phyloP scores from a whole-genome alignment of 2,113 vertebrate genomes.

The Sturnira hondurensis region DNA sequence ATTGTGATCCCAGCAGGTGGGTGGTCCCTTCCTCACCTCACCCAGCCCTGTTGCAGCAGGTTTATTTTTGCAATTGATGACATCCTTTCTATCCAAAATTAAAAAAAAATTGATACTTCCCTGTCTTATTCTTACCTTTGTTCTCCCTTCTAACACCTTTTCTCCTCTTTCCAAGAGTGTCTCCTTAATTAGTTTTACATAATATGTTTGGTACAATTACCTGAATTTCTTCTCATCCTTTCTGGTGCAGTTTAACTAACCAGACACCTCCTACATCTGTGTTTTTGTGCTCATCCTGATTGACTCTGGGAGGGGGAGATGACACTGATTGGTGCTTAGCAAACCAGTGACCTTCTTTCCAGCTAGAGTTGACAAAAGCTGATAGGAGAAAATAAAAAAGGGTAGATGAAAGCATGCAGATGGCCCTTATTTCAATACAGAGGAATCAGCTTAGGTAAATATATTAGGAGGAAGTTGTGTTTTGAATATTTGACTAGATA shows the following conservation, averaged over 20 bases:
- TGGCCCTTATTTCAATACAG: not conserved
- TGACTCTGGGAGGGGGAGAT: slow-evolving; percentile 42
- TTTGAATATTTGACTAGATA: not conserved
- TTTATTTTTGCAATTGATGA: not conserved
- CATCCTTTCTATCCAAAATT: not conserved
- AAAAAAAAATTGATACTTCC: not conserved
- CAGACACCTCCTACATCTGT: slow-evolving; percentile 45
- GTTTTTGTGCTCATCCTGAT: not conserved
- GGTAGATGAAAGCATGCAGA: no score
- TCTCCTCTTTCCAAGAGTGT: not conserved
- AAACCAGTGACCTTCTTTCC: slow-evolving; percentile 55
- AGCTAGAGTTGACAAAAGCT: slow-evolving; percentile 2
- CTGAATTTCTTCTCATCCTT: slow-evolving; percentile 27
- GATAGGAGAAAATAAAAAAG: not conserved
- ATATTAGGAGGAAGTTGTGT: not conserved
- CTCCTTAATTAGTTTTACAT: slow-evolving; percentile 39
- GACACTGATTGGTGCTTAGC: slow-evolving; percentile 10
- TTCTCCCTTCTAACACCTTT: not conserved
- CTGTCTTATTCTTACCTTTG: not conserved
- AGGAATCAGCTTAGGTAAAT: not conserved
- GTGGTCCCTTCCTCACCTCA: not conserved
- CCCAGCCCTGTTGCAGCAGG: not conserved
- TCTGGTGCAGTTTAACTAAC: not conserved
- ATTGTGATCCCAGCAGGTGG: not conserved
- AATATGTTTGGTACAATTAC: not conserved